Percentiles rank a stretch among this genome's conserved stretches.
Evolutionary conservation across 2,888 invertebrate genomes (phyloP).

Genomic region (Yponomeuta sedellus): DNA sequence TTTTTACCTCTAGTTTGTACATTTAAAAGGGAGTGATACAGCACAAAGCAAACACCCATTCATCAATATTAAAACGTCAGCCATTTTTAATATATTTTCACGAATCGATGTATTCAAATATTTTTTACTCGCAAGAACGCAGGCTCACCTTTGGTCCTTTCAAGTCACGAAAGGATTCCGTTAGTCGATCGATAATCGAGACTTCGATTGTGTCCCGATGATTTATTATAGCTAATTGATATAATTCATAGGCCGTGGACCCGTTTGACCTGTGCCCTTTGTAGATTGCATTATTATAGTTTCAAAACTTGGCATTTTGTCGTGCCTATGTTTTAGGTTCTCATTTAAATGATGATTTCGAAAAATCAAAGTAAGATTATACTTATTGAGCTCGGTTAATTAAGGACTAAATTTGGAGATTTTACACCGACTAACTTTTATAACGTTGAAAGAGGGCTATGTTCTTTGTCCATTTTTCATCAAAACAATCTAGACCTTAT

Average conservation of each 20-base stretch:
- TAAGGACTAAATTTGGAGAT: too few relatives aligned
- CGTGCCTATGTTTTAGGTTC: too few relatives aligned
- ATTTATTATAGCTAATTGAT: conserved; percentile 67
- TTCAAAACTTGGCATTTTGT: too few relatives aligned
- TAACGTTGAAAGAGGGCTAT: too few relatives aligned
- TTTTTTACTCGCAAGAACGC: conserved; percentile 24
- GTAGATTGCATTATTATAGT: too few relatives aligned
- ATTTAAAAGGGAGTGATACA: neutral
- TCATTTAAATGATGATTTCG: too few relatives aligned
- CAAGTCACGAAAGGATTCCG: conserved; percentile 49
- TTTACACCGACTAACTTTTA: too few relatives aligned
- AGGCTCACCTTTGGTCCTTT: conserved; percentile 48
- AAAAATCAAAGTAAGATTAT: too few relatives aligned
- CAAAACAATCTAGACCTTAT: too few relatives aligned
- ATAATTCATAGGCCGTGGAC: conserved; percentile 52
- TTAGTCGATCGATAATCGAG: conserved; percentile 59
- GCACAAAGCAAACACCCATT: conserved; percentile 9
- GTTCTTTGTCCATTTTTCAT: too few relatives aligned
- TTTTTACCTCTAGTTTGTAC: neutral
- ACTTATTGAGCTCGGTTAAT: too few relatives aligned
- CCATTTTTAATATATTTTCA: neutral
- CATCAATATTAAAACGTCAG: conserved; percentile 8
- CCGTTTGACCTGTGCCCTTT: neutral
- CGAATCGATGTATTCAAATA: conserved; percentile 2
- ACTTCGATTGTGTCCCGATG: conserved; percentile 36